Base-by-base conservation (phyloP, 1,140 invertebrate genomes). In the Rhopalosiphum maidis region DNA sequence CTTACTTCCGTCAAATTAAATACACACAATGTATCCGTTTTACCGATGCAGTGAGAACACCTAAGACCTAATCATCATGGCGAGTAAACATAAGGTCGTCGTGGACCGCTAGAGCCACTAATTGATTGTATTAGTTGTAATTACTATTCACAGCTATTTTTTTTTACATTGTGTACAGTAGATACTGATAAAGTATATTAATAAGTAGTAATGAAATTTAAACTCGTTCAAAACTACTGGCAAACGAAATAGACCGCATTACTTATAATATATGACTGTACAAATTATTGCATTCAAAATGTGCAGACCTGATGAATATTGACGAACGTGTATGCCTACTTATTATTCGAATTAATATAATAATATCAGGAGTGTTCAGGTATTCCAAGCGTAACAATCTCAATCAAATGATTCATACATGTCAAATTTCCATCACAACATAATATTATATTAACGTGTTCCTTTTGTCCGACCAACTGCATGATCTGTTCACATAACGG, bases 111-210 rank as follows among this genome's bases (percentile, higher is more conserved):
- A 88, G 11, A 88, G 25, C 2, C 30, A 25, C 86, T 88, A 88
- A 88, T 88, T 48, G n/a, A 48, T 88, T 88, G 41, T 43, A 88
- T 88, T 18, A 83, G 21, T 37, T 35, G 30, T 48, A 88, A 88
- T 88, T 48, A 88, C 23, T 25, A 43, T 48, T 88, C 41, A 88
- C 86, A 88, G 30, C 86, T 88, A 43, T 46, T 88, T 43, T 88
- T 6, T 88, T 43, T 48, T 18, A 18, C 11, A 46, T 46, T 48
- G 22, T 43, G 35, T 88, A 46, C 37, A 48, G 43, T 48, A 41
- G 41, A 4, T 41, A 21, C 37, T 18, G 86, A 41, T 88, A 48
- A 88, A 88, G 41, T 46, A 6, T 41, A 35, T 37, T 82, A 82
- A 35, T 82, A 82, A n/a, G 6, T 46, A 46, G 7, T 46, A 51